A percentile compares a stretch with the other conserved stretches of the same genome.
phyloP scores from a whole-genome alignment of 2,888 invertebrate species.

The Ametastegia equiseti region DNA sequence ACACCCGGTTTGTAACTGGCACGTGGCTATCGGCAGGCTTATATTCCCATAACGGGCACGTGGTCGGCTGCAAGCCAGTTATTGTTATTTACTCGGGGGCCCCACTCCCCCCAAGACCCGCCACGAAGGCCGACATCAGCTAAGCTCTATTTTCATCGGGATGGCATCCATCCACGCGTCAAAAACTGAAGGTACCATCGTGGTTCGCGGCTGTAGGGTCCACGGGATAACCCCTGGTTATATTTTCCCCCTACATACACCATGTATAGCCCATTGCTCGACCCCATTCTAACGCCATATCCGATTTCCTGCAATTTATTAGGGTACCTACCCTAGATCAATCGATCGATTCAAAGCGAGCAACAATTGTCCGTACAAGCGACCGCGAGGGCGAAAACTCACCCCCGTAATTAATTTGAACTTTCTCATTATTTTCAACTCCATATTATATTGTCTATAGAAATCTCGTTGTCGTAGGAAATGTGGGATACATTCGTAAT shows the following conservation, averaged over 20 bases:
- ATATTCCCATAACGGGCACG: slow-evolving; percentile 45
- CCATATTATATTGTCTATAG: background rate
- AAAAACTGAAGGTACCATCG: slow-evolving; percentile 3
- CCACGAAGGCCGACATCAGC: slow-evolving; percentile 11
- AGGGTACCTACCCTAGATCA: slow-evolving; percentile 5
- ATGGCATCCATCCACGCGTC: slow-evolving; percentile 23
- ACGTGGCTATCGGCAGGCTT: slow-evolving; percentile 39
- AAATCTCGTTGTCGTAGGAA: background rate
- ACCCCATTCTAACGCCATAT: background rate
- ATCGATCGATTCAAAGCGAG: slow-evolving; percentile 17
- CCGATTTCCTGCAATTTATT: slow-evolving; percentile 33
- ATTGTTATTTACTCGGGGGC: slow-evolving; percentile 37
- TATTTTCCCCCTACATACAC: background rate
- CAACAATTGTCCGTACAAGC: slow-evolving; percentile 17
- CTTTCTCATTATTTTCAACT: slow-evolving; percentile 5
- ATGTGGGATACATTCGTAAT: background rate
- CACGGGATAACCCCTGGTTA: background rate
- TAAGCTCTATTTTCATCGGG: slow-evolving; percentile 22
- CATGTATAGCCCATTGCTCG: background rate
- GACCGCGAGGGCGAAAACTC: background rate
- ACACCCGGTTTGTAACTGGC: slow-evolving; percentile 40
- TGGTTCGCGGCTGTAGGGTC: background rate
- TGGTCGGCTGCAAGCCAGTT: slow-evolving; percentile 30
- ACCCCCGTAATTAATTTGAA: slow-evolving; percentile 8
- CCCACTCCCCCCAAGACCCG: slow-evolving; percentile 23